Evolutionary conservation across 2,888 invertebrate genomes (phyloP).

Genomic region (Lasioglossum oenotherae): DNA sequence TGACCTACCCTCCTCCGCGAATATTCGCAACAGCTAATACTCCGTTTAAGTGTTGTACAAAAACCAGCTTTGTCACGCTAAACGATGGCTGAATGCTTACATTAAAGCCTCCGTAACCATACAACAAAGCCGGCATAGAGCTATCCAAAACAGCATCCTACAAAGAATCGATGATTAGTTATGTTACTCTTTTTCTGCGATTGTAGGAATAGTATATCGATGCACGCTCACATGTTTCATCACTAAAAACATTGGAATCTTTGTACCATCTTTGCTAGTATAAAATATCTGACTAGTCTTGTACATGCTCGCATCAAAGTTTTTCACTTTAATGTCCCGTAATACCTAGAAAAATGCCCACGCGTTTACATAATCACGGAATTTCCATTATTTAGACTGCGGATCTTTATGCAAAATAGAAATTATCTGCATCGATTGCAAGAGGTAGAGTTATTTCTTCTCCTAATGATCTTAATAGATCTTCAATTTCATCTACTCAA

Average conservation of each 20-base stretch:
- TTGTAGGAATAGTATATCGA: constrained; percentile 1
- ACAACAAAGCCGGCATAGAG: constrained; percentile 93
- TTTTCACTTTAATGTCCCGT: constrained; percentile 93
- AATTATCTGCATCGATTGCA: no score
- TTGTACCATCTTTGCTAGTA: constrained; percentile 95
- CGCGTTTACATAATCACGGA: neutral
- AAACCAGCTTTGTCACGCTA: constrained; percentile 93
- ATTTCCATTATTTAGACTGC: constrained; percentile 2
- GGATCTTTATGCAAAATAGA: no score
- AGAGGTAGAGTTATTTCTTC: no score
- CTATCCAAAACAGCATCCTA: constrained; percentile 89
- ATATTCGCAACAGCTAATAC: constrained; percentile 97
- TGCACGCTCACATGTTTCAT: constrained; percentile 88
- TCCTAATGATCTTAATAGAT: no score
- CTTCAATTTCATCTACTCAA: no score
- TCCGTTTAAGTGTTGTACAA: constrained; percentile 95
- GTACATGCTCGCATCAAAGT: constrained; percentile 91
- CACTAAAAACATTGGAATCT: constrained; percentile 98
- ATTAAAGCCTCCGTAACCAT: constrained; percentile 99
- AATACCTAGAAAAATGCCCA: constrained; percentile 87
- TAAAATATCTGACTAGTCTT: constrained; percentile 96
- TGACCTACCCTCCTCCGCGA: constrained; percentile 95
- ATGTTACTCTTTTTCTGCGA: neutral
- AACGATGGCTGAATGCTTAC: constrained; percentile 96
- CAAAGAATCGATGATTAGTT: constrained; percentile 50